Evolutionary conservation across 2,797 vertebrate genomes (phyloP).

Genomic region (Gymnodraco acuticeps): DNA sequence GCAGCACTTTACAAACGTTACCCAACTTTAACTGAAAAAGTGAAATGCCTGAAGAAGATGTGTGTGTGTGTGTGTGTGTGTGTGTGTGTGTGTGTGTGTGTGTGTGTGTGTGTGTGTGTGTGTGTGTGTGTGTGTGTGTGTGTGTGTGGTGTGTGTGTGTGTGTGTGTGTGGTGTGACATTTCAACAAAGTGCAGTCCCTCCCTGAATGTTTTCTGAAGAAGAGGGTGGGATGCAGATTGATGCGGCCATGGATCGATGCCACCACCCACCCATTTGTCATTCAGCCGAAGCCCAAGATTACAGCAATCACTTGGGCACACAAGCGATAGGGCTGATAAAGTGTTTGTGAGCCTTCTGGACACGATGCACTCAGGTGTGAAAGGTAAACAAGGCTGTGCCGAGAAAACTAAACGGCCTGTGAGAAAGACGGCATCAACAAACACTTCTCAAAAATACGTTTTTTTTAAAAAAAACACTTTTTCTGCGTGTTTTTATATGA

Average conservation of each 20-base stretch:
- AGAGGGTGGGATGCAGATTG: slow-evolving; percentile 30
- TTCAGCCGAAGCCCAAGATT: slow-evolving; percentile 72
- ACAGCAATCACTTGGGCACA: slow-evolving; percentile 73
- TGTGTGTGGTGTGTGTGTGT: too few species aligned
- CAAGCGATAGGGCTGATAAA: slow-evolving; percentile 66
- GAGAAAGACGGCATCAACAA: slow-evolving; percentile 38
- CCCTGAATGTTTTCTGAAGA: slow-evolving; percentile 35
- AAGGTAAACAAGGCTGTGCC: slow-evolving; percentile 62
- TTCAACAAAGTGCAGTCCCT: slow-evolving; percentile 18
- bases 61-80: too few species aligned
- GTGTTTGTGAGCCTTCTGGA: slow-evolving; percentile 65
- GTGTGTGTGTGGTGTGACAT: slow-evolving; percentile 29
- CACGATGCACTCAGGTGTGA: slow-evolving; percentile 67
- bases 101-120: too few species aligned
- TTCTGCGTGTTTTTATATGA: neutral
- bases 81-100: too few species aligned
- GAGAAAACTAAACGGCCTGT: slow-evolving; percentile 43
- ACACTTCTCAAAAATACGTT: neutral
- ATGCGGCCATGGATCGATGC: slow-evolving; percentile 64
- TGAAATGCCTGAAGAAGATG: neutral
- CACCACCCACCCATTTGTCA: slow-evolving; percentile 57
- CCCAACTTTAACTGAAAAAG: neutral
- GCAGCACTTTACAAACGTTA: neutral
- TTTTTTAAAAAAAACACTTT: neutral
- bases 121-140: too few species aligned